phyloP scores from a whole-genome alignment of 2,797 vertebrate genomes.

The Perodicticus potto region DNA sequence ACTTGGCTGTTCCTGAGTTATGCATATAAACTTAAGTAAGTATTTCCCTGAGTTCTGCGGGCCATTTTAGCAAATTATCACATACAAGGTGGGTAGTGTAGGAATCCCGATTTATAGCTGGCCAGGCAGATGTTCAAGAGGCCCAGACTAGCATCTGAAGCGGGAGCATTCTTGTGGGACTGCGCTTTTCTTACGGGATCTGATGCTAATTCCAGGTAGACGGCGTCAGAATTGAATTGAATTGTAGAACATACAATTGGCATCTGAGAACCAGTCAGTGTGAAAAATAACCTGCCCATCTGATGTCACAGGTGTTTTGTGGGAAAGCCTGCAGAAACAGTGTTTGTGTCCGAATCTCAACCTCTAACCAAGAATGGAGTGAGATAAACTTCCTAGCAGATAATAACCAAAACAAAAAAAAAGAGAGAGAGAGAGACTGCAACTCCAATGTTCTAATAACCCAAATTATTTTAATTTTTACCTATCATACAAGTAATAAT shows the following conservation, averaged over 20 bases:
- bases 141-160: not conserved
- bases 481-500: not conserved
- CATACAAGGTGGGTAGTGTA: not conserved
- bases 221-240: not conserved
- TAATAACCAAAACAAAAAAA: not conserved
- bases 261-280: not conserved
- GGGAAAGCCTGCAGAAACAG: not conserved
- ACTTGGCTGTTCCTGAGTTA: not conserved
- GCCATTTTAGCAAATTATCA: not conserved
- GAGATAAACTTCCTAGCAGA: conserved; percentile 7
- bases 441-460: not conserved
- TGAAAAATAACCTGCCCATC: not conserved
- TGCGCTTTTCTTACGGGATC: not conserved
- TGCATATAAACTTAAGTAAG: not conserved
- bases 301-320: not conserved
- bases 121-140: not conserved
- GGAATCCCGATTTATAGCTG: not conserved
- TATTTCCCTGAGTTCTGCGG: not conserved
- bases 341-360: not conserved
- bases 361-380: not conserved
- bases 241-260: no score
- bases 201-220: not conserved
- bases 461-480: not conserved
- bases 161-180: not conserved
- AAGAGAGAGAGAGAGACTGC: not conserved